These are phyloP conservation scores for Epirrhoe tristata DNA, from an alignment of 2,888 invertebrate species.

Conservation along the genomic window DNA sequence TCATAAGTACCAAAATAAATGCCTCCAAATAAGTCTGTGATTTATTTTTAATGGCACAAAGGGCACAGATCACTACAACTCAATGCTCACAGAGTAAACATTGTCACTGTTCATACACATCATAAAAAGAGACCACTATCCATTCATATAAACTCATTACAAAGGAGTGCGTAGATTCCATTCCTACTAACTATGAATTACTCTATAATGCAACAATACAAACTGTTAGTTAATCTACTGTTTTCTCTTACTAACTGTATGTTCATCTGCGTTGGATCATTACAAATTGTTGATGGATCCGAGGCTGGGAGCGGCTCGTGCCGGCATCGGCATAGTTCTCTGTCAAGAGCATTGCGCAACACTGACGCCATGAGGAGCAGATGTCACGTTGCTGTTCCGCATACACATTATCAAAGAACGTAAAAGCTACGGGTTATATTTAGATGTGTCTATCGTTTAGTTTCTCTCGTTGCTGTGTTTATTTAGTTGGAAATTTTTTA, in stretches of 20 bases:
- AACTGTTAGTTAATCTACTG: conserved; percentile 5
- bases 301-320: conserved; percentile 31
- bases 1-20: too few species aligned
- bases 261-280: conserved; percentile 13
- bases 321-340: conserved; percentile 38
- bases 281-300: conserved; percentile 15
- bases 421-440: conserved; percentile 27
- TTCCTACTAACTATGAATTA: conserved; percentile 13
- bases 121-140: conserved; percentile 26
- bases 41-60: not conserved
- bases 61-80: not conserved
- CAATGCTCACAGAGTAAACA: conserved; percentile 15
- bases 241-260: conserved; percentile 14
- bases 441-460: conserved; percentile 25
- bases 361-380: conserved; percentile 13
- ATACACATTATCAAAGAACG: conserved; percentile 21
- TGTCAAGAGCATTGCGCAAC: conserved; percentile 47
- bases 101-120: conserved; percentile 27
- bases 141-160: conserved; percentile 34
- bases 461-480: conserved; percentile 5
- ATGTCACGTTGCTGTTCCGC: conserved; percentile 32
- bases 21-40: not conserved
- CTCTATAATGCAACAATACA: conserved; percentile 6
- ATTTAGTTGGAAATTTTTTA: not conserved
- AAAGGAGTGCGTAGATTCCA: conserved; percentile 46